Conservation (phyloP, 2,888 invertebrate genomes). For the Cremastobaeus sp. region DNA sequence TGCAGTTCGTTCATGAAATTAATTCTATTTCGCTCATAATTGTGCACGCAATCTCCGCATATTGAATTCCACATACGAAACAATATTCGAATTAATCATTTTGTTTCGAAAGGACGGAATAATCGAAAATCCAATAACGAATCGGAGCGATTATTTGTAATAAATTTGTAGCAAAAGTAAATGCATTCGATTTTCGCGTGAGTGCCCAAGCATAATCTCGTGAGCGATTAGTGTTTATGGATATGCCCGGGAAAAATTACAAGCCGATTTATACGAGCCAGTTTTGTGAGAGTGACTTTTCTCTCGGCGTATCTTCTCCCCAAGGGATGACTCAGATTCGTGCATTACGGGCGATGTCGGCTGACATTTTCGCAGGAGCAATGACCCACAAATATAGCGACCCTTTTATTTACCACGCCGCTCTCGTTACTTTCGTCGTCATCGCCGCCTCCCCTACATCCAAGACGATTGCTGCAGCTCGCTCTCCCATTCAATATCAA, state of each 20-base stretch:
- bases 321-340: slow-evolving; percentile 61
- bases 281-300: slow-evolving; percentile 31
- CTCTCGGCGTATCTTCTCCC: slow-evolving; percentile 31
- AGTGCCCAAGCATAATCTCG: too few relatives aligned
- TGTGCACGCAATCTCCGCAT: too few relatives aligned
- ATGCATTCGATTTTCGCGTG: too few relatives aligned
- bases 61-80: too few relatives aligned
- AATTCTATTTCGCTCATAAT: too few relatives aligned
- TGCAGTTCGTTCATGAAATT: too few relatives aligned
- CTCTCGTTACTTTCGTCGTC: slow-evolving; percentile 52
- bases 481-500: slow-evolving; percentile 32
- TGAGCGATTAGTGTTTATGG: slow-evolving; percentile 20
- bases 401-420: slow-evolving; percentile 59
- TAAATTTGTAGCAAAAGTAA: too few relatives aligned
- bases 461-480: slow-evolving; percentile 43
- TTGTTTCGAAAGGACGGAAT: too few relatives aligned
- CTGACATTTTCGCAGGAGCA: slow-evolving; percentile 59
- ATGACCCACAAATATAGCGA: slow-evolving; percentile 59
- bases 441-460: slow-evolving; percentile 43
- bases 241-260: slow-evolving; percentile 16
- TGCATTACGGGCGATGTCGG: slow-evolving; percentile 38
- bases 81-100: too few relatives aligned
- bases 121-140: too few relatives aligned
- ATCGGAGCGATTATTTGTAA: too few relatives aligned
- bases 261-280: slow-evolving; percentile 10